Conservation (phyloP, 2,113 vertebrate species). For the Hipposideros armiger region DNA sequence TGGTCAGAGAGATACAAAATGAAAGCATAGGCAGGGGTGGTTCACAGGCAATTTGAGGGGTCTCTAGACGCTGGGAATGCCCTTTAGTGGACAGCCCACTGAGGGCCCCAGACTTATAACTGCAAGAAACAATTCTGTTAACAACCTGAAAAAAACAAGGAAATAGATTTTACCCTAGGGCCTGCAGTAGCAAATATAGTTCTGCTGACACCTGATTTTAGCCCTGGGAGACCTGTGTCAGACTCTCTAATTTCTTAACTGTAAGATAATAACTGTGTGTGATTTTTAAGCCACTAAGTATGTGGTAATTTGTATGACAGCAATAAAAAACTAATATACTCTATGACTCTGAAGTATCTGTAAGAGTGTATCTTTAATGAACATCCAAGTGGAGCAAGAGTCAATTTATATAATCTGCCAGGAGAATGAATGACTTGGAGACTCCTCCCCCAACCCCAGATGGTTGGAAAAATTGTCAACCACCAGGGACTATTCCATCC, state of each 20-base stretch:
- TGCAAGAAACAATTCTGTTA: neutral
- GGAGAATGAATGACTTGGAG: neutral
- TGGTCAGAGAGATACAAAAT: neutral
- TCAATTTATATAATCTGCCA: neutral
- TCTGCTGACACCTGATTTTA: neutral
- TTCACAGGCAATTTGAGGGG: neutral
- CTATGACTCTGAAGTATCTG: neutral
- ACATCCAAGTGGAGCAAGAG: neutral
- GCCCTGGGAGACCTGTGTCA: neutral
- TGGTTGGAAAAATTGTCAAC: neutral
- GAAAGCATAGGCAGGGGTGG: neutral
- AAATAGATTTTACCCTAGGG: neutral
- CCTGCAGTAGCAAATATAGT: neutral
- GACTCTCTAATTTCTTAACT: neutral
- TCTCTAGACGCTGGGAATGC: neutral
- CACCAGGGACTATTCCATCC: neutral
- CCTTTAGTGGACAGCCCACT: neutral
- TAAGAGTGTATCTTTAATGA: neutral
- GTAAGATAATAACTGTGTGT: neutral
- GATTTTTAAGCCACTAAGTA: neutral
- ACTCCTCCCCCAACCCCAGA: neutral
- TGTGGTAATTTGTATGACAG: neutral
- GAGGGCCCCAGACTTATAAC: neutral
- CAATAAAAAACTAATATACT: neutral
- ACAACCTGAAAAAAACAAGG: neutral